These are phyloP conservation scores for Gobionotothen gibberifrons DNA, from an alignment of 2,797 vertebrate genomes.

Conservation along the genomic window DNA sequence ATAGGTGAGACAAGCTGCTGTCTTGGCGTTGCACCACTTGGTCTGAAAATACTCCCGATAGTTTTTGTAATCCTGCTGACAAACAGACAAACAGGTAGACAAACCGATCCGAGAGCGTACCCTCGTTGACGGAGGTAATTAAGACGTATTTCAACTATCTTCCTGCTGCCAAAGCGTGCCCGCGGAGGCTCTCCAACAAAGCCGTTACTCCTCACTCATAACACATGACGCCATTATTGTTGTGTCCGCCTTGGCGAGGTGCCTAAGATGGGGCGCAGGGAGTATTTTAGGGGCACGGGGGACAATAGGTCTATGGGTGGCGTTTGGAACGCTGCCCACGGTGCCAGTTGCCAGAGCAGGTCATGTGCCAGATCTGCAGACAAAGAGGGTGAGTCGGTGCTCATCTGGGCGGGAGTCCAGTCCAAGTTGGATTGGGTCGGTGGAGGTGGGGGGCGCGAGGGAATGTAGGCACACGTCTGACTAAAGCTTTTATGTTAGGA, in stretches of 20 bases:
- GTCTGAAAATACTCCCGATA: too few relatives aligned
- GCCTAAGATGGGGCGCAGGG: constrained; percentile 49
- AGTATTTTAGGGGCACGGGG: constrained; percentile 46
- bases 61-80: too few relatives aligned
- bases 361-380: constrained; percentile 67
- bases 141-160: not conserved
- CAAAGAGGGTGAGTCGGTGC: constrained; percentile 71
- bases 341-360: constrained; percentile 56
- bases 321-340: constrained; percentile 56
- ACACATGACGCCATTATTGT: constrained; percentile 48
- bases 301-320: constrained; percentile 72
- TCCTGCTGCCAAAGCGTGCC: constrained; percentile 26
- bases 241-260: constrained; percentile 50
- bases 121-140: too few relatives aligned
- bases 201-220: constrained; percentile 7
- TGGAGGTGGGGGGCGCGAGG: constrained; percentile 32
- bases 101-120: too few relatives aligned
- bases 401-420: constrained; percentile 69
- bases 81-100: too few relatives aligned
- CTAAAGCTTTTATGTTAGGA: constrained; percentile 67
- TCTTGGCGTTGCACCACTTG: not conserved
- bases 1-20: not conserved
- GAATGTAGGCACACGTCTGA: constrained; percentile 77
- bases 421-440: constrained; percentile 24
- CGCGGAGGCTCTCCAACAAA: not conserved